phyloP scores from a whole-genome alignment of 2,113 vertebrate species.

The Papio anubis region DNA sequence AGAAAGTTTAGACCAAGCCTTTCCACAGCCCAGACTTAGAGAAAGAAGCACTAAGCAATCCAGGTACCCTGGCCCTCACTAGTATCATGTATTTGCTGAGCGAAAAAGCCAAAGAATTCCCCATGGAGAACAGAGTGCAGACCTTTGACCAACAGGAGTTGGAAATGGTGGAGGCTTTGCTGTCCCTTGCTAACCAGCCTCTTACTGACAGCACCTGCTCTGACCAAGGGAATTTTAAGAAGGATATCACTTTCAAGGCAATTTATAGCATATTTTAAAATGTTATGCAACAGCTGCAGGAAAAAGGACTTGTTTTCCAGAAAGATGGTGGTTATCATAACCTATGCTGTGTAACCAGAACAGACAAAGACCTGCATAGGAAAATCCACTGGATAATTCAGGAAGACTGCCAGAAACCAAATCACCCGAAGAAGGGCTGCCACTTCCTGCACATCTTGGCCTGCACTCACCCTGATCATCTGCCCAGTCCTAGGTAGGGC shows the following conservation, averaged over 20 bases:
- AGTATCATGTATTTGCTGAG: constrained; percentile 82
- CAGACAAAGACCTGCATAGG: constrained; percentile 51
- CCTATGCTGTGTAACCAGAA: constrained; percentile 79
- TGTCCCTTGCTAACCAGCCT: constrained; percentile 81
- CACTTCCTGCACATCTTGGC: constrained; percentile 92
- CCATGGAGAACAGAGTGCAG: constrained; percentile 86
- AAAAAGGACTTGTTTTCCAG: constrained; percentile 91
- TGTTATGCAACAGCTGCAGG: constrained; percentile 86
- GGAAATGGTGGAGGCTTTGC: constrained; percentile 85
- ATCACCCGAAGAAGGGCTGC: constrained; percentile 90
- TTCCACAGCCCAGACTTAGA: constrained; percentile 70
- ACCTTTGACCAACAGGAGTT: constrained; percentile 93
- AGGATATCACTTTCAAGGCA: constrained; percentile 80
- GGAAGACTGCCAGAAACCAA: not conserved
- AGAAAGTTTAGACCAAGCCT: constrained; percentile 91
- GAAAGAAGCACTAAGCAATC: constrained; percentile 67
- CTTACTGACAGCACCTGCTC: constrained; percentile 43
- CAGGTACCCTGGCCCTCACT: constrained; percentile 64
- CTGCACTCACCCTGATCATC: constrained; percentile 87
- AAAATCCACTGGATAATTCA: not conserved
- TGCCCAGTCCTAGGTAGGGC: constrained; percentile 85
- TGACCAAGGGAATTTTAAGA: constrained; percentile 85
- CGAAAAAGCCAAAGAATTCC: constrained; percentile 87
- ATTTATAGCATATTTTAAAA: constrained; percentile 88
- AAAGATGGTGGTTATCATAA: constrained; percentile 83